Conservation (phyloP, 1,140 invertebrate genomes). For the Andrena cerasifolii region DNA sequence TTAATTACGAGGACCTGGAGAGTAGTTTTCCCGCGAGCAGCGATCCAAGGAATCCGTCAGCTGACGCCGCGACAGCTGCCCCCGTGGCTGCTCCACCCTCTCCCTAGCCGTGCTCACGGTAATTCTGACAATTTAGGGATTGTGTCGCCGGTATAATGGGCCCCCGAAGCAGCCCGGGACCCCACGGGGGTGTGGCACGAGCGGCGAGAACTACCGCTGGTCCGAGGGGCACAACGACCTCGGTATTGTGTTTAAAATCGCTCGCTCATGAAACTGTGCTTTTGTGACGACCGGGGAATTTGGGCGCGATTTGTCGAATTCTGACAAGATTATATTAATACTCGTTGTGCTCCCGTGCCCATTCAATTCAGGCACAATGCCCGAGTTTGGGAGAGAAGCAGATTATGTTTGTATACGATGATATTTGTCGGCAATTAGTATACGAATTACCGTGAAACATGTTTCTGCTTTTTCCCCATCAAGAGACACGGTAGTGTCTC, state of each 20-base stretch:
- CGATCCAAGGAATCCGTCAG: conserved; percentile 56
- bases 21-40: conserved; percentile 44
- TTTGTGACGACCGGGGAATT: conserved; percentile 14
- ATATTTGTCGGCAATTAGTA: not conserved
- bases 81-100: not conserved
- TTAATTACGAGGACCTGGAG: conserved; percentile 55
- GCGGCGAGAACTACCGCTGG: not conserved
- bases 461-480: no score
- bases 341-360: conserved; percentile 24
- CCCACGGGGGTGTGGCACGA: conserved; percentile 47
- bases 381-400: not conserved
- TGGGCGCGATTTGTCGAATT: conserved; percentile 19
- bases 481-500: no score
- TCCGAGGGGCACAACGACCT: not conserved
- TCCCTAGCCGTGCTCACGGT: conserved; percentile 41
- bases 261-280: conserved; percentile 28
- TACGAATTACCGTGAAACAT: not conserved
- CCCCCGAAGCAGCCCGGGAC: conserved; percentile 9
- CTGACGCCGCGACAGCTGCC: conserved; percentile 61
- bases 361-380: not conserved
- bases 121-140: conserved; percentile 72
- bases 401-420: not conserved
- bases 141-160: conserved; percentile 63
- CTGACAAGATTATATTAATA: conserved; percentile 50
- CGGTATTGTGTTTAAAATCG: conserved; percentile 44